Base-by-base conservation (phyloP, 92 coral and sea anemone species). In the Porites divaricata region DNA sequence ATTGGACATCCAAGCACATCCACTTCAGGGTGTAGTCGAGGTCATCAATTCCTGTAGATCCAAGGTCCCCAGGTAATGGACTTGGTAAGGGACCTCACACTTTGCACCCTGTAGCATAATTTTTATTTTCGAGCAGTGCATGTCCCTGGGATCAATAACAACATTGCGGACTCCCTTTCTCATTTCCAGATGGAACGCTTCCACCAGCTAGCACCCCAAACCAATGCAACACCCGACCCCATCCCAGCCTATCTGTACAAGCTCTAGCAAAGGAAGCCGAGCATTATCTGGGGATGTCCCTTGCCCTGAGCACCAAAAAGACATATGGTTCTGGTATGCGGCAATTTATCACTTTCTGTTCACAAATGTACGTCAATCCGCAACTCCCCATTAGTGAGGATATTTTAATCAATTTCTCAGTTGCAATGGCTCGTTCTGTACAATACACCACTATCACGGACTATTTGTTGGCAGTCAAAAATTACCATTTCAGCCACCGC, bases 171-270 rank as follows among this genome's bases (percentile, higher is more conserved):
- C 35, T 28, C 4, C 1, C 4, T 28, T 28, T 28, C 35, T 28
- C 35, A 4, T 28, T 28, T 28, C 35, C 35, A 28, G 35, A 72
- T 85, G 85, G 70, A 70, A 61, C 76, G 87, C 28, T 85, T 89
- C 69, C 83, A 79, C 23, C 83, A 67, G 61, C 76, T 85, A 75
- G 93, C 77, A 24, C 89, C 87, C 59, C 84, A 86, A 10, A 87
- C 80, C 77, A 28, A 28, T 4, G 35, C 35, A 28, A 28, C 35
- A 28, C 35, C 35, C 35, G 35, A 28, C 56, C 59, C 87, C 59
- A 76, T 80, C 54, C 92, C 92, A 69, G 86, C 65, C 75, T 69
- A 45, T 24, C 86, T 85, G 26, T 72, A 51, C 84, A 77, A 51
- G 74, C 87, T 89, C 54, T 89, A 62, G 73, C 20, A 50, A 82